phyloP scores from a whole-genome alignment of 2,888 invertebrate genomes.

The Ectemnius lituratus region DNA sequence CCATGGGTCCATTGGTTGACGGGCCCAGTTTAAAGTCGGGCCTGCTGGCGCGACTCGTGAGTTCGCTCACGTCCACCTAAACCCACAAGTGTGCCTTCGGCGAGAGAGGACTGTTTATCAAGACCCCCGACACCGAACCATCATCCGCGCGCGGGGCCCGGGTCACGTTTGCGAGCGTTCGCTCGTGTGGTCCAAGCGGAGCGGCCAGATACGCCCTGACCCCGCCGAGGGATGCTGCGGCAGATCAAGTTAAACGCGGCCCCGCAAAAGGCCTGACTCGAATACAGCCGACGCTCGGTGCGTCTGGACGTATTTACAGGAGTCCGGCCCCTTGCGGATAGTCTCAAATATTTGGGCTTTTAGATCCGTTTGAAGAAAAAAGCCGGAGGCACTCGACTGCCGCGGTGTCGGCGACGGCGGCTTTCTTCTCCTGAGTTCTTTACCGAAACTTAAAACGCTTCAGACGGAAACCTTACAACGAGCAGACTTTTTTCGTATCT shows the following conservation, averaged over 20 bases:
- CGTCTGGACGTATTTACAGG: conserved; percentile 63
- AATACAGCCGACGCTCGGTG: conserved; percentile 32
- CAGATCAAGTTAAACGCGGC: conserved; percentile 6
- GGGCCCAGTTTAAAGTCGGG: conserved; percentile 24
- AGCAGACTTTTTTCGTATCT: conserved; percentile 24
- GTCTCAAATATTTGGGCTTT: conserved; percentile 76
- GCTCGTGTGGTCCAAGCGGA: neutral
- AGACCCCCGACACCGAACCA: conserved; percentile 22
- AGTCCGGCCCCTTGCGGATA: conserved; percentile 56
- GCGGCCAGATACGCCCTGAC: conserved; percentile 1
- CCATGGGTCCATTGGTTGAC: neutral
- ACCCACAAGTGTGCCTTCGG: neutral
- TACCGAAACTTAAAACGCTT: conserved; percentile 62
- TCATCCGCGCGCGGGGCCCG: conserved; percentile 32
- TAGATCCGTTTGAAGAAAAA: conserved; percentile 67
- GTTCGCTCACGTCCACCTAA: conserved; percentile 6
- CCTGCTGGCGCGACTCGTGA: conserved; percentile 9
- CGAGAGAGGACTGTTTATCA: conserved; percentile 19
- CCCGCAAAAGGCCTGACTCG: conserved; percentile 23
- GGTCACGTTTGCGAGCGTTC: conserved; percentile 20
- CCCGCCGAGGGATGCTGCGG: neutral
- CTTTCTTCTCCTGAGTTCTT: conserved; percentile 25
- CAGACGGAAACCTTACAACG: conserved; percentile 26
- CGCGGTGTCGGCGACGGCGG: conserved; percentile 34
- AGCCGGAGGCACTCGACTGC: conserved; percentile 57